Evolutionary conservation across 2,797 vertebrate genomes (phyloP).

Genomic region (Aythya fuligula): DNA sequence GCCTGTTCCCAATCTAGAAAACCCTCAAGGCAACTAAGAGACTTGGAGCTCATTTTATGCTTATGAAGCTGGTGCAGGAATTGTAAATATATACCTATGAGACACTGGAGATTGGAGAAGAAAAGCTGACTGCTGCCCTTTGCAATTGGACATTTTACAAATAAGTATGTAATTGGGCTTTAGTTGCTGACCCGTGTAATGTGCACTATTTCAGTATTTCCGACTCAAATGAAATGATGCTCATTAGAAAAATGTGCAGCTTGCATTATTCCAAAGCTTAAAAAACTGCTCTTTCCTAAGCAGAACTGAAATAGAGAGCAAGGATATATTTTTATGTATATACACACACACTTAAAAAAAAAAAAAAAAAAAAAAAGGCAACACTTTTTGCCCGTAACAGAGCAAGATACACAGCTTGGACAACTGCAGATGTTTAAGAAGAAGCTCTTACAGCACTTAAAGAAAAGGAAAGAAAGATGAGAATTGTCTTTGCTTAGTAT

Average conservation of each 20-base stretch:
- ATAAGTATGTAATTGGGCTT: slow-evolving; percentile 38
- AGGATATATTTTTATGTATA: not conserved
- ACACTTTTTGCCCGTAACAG: not conserved
- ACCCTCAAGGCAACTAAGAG: slow-evolving; percentile 35
- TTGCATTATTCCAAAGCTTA: slow-evolving; percentile 31
- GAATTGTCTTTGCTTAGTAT: not conserved
- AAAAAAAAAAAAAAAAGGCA: not conserved
- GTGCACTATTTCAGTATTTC: slow-evolving; percentile 38
- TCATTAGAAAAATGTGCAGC: slow-evolving; percentile 53
- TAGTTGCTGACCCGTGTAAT: slow-evolving; percentile 61
- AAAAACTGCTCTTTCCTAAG: slow-evolving; percentile 18
- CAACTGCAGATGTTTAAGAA: slow-evolving; percentile 32
- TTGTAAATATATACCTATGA: slow-evolving; percentile 57
- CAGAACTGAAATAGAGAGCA: slow-evolving; percentile 36
- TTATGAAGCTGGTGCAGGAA: slow-evolving; percentile 37
- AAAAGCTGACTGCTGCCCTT: slow-evolving; percentile 62
- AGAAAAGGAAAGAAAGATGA: slow-evolving; percentile 11
- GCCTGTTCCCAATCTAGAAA: slow-evolving; percentile 5
- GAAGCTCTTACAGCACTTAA: not conserved
- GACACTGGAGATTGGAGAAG: slow-evolving; percentile 39
- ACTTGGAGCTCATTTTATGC: slow-evolving; percentile 52
- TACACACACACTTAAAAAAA: not conserved
- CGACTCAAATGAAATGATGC: slow-evolving; percentile 53
- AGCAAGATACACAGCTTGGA: not conserved
- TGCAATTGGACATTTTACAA: slow-evolving; percentile 48